Evolutionary conservation across 2,113 vertebrate genomes (phyloP).

Genomic region (Caranx ignobilis): DNA sequence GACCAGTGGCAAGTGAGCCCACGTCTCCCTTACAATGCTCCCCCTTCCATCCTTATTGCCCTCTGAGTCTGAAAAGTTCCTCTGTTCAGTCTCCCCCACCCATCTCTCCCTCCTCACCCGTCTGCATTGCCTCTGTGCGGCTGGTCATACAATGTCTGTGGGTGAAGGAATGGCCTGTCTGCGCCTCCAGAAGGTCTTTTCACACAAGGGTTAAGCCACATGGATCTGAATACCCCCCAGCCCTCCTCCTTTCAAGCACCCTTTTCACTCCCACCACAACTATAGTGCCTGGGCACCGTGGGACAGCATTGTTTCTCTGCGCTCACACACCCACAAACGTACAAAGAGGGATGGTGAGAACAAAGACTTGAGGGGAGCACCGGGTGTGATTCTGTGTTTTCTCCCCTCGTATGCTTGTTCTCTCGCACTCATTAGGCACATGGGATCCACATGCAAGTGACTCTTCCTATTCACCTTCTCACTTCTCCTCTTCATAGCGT

Average conservation of each 20-base stretch:
- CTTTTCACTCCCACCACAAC: constrained; percentile 59
- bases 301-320: constrained; percentile 71
- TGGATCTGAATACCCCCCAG: constrained; percentile 59
- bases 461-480: constrained; percentile 21
- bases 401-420: constrained; percentile 40
- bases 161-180: constrained; percentile 73
- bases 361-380: constrained; percentile 42
- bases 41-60: constrained; percentile 30
- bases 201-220: constrained; percentile 69
- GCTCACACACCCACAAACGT: constrained; percentile 66
- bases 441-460: constrained; percentile 49
- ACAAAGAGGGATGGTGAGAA: constrained; percentile 66
- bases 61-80: constrained; percentile 66
- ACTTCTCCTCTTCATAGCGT: constrained; percentile 23
- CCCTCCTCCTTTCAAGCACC: constrained; percentile 69
- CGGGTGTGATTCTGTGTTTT: constrained; percentile 50
- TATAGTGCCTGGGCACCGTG: constrained; percentile 54
- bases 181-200: constrained; percentile 71
- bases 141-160: constrained; percentile 69
- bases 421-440: constrained; percentile 57
- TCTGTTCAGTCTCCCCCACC: constrained; percentile 56
- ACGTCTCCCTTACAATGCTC: constrained; percentile 38
- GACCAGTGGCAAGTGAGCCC: constrained; percentile 38
- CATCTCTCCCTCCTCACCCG: constrained; percentile 38
- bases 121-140: constrained; percentile 47